Conservation (phyloP, 2,797 vertebrate species). For the Sebastes hubbsi region DNA sequence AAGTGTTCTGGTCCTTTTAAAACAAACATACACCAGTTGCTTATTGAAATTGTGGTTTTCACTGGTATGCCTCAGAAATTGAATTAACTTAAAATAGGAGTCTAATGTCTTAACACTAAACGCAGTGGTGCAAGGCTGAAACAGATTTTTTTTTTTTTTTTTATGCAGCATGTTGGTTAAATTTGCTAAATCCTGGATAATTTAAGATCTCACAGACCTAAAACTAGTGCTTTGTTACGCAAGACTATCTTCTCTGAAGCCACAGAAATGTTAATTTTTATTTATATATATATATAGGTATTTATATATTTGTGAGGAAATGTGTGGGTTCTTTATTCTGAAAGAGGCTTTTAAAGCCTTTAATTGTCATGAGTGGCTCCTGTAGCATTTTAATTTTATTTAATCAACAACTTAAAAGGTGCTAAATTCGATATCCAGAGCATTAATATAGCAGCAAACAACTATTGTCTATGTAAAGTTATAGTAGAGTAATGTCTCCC, state of each 20-base stretch:
- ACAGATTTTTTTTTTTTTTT: not conserved
- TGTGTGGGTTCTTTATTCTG: slow-evolving; percentile 41
- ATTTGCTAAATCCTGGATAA: not conserved
- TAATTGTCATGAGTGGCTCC: slow-evolving; percentile 20
- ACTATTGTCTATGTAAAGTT: not conserved
- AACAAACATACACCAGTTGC: not conserved
- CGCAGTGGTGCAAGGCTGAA: not conserved
- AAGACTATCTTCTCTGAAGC: slow-evolving; percentile 33
- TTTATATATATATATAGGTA: slow-evolving; percentile 41
- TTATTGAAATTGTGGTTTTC: not conserved
- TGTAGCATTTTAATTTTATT: slow-evolving; percentile 46
- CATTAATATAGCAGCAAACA: too few relatives aligned
- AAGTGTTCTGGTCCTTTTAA: not conserved
- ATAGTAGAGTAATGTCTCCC: too few relatives aligned
- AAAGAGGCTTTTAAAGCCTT: slow-evolving; percentile 32
- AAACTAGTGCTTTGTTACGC: slow-evolving; percentile 42
- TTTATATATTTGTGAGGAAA: slow-evolving; percentile 82
- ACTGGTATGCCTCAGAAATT: not conserved
- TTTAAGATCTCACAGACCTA: slow-evolving; percentile 36
- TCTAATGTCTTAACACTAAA: slow-evolving; percentile 29
- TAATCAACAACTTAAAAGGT: slow-evolving; percentile 19
- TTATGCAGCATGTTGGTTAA: not conserved
- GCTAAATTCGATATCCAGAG: too few relatives aligned
- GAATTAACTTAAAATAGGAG: not conserved
- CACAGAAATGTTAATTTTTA: slow-evolving; percentile 21